phyloP scores from a whole-genome alignment of 2,888 invertebrate genomes.

The Balanococcus diminutus region DNA sequence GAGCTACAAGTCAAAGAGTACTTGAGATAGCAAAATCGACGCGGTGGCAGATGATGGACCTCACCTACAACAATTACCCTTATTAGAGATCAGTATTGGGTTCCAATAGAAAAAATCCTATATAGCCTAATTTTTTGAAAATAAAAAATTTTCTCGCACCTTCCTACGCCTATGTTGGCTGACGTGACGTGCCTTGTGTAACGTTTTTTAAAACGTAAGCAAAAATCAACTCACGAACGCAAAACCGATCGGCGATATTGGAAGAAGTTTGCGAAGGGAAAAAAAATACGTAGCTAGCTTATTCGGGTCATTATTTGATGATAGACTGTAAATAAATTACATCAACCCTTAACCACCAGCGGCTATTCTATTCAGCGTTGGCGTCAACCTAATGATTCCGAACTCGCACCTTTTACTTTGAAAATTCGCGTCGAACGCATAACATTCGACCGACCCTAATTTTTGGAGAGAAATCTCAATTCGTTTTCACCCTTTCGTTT shows the following conservation, averaged over 20 bases:
- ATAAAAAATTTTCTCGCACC: neutral
- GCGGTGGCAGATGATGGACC: too few species aligned
- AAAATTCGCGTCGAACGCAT: constrained; percentile 4
- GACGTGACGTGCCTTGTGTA: neutral
- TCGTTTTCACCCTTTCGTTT: constrained; percentile 22
- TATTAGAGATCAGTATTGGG: too few species aligned
- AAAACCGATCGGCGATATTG: neutral
- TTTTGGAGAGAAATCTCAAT: constrained; percentile 18
- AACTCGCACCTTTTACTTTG: constrained; percentile 15
- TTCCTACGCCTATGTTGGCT: neutral
- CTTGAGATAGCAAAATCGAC: too few species aligned
- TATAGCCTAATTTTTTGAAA: neutral
- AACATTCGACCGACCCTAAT: constrained; percentile 18
- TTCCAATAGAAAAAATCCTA: neutral
- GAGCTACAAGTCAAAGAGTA: too few species aligned
- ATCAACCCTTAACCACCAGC: constrained; percentile 23
- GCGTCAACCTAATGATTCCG: constrained; percentile 22
- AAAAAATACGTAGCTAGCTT: neutral
- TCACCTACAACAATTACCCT: too few species aligned
- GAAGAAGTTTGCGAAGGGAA: neutral
- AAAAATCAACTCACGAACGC: constrained; percentile 4
- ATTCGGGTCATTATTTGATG: constrained; percentile 25
- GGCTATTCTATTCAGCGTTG: constrained; percentile 22
- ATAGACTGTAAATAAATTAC: constrained; percentile 25
- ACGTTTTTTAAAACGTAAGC: neutral